phyloP scores from a whole-genome alignment of 2,113 vertebrate species.

The Jacana jacana region DNA sequence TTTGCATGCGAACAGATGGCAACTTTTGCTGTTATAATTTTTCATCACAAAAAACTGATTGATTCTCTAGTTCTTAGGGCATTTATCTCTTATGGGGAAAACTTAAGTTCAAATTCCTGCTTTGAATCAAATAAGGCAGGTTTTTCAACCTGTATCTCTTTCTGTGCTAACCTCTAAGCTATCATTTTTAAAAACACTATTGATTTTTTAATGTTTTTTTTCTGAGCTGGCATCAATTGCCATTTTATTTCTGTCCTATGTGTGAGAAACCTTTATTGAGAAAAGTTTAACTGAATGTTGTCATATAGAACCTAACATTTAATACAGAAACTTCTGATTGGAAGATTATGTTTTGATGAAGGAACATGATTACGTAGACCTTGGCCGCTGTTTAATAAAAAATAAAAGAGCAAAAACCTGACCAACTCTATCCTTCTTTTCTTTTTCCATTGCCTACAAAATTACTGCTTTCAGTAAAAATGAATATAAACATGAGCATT shows the following conservation, averaged over 20 bases:
- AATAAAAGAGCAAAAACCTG: neutral
- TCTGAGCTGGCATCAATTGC: neutral
- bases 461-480: neutral
- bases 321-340: neutral
- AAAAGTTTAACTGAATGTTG: neutral
- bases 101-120: conserved; percentile 6
- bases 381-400: neutral
- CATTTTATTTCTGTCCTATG: neutral
- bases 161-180: neutral
- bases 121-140: neutral
- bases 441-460: neutral
- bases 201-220: neutral
- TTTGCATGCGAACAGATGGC: conserved; percentile 37
- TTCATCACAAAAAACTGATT: conserved; percentile 28
- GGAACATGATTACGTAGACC: neutral
- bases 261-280: neutral
- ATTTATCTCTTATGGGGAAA: neutral
- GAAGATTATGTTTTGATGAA: neutral
- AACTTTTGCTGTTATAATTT: neutral
- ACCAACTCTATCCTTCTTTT: neutral
- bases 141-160: neutral
- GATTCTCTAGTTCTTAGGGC: neutral
- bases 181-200: neutral
- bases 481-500: neutral
- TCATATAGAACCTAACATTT: neutral